Evolutionary conservation across 1,140 invertebrate genomes (phyloP), one percentile per base, ranked within the genome.

Genomic region (Leucophenga varia): DNA sequence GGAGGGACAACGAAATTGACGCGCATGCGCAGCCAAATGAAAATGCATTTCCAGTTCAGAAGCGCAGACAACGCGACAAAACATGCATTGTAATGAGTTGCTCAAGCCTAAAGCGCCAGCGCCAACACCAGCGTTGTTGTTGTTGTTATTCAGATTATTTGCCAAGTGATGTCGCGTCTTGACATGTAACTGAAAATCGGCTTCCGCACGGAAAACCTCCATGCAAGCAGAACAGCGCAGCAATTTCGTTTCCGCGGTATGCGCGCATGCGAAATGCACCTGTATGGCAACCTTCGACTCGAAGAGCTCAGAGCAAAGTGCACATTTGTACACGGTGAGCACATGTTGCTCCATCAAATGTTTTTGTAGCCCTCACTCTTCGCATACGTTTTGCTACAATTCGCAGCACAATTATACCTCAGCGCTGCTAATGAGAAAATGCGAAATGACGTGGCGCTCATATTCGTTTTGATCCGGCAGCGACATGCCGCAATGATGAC

Each of bases 301-400:
- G 72, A 95, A 95, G 32, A 92, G 84, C 61, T 95, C 92, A 59
- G 89, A 88, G 73, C 93, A 97, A 2, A 96, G 76, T 3, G 87
- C 81, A 72, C 93, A 96, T 44, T 90, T 83, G 61, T 89, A 95
- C 17, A 95, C 76, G 59, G 90, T 89, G 72, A 92, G 87, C 1
- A 92, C 86, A 57, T 97, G 93, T n/a, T 86, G 81, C 47, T 95
- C 90, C 7, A 93, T 74, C 1, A 90, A 72, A 74, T 95, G 92
- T 65, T 89, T 90, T 71, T 94, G 90, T 30, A 97, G 79, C 37
- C 89, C 55, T 95, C 93, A 0, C 89, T 84, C 54, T 90, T 87
- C 10, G 83, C 77, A 63, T 93, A 97, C 12, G 84, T 79, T 51
- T 93, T 91, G 51, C 87, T 82, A 67, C 93, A 97, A 49, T 83